Evolutionary conservation across 2,113 vertebrate genomes (phyloP), one percentile per base, ranked within the genome.

Genomic region (Australoheros scitulus): DNA sequence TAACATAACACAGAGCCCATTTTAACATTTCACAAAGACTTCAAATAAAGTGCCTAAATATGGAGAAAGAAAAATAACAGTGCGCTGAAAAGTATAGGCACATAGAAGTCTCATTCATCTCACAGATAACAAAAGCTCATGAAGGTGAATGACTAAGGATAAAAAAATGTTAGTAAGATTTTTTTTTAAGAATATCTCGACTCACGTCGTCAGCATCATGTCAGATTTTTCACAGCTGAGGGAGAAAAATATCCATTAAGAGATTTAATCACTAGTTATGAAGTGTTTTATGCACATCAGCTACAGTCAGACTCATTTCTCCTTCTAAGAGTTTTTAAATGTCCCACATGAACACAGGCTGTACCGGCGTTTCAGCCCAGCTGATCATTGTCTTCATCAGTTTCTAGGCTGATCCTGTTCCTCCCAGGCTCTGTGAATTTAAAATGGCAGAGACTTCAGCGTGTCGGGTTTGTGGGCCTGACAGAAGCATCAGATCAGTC

Each of bases 11-110:
- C 29, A 59, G 60, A 80, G 58, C 56, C 15, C 59, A 57, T 75
- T 81, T 70, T 24, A 34, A 61, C 18, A 20, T 70, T 79, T 64
- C 36, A 79, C 74, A 76, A 43, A 90, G 80, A 59, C 80, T 80
- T 83, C 55, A 75, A 78, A 83, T 47, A 36, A 72, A 85, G 50
- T 10, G n/a, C 22, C 58, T 60, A 59, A 76, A 60, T 11, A 64
- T 26, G 78, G 38, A 52, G 22, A 29, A 72, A 76, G 43, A n/a
- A 76, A 81, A 77, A 4, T 4, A 55, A 14, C 47, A 72, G 3
- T 32, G 26, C 52, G 17, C 26, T 52, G 65, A 52, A 72, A 82
- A 80, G 57, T 65, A 77, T 80, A 85, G 83, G 64, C 75, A 79
- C 36, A 3, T 8, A 57, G 52, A 38, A 55, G 29, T 81, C 41